Percentiles rank a stretch among this genome's conserved stretches.
Conservation (phyloP, 2,888 invertebrate genomes). For the Scelioninae gen. 1 region DNA sequence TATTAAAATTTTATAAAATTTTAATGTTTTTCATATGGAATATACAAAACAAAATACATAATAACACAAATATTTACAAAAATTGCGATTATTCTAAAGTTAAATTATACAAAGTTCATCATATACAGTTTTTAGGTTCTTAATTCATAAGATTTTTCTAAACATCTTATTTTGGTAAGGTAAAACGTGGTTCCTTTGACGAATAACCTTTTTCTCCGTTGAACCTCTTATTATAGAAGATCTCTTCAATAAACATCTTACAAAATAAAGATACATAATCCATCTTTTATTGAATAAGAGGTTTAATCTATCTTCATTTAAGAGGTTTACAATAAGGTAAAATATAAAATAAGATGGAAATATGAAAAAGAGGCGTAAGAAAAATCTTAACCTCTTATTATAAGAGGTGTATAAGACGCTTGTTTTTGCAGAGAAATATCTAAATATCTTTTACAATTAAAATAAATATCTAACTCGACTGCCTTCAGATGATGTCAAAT, state of each 20-base stretch:
- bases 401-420: constrained; percentile 15
- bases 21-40: no score
- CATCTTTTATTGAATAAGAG: constrained; percentile 4
- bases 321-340: constrained; percentile 8
- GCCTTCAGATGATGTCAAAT: no score
- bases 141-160: constrained; percentile 2
- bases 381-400: constrained; percentile 16
- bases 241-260: constrained; percentile 12
- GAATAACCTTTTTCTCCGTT: constrained; percentile 1
- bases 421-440: constrained; percentile 12
- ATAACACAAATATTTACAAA: no score
- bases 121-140: no score
- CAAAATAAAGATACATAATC: constrained; percentile 13
- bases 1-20: no score
- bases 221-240: constrained; percentile 12
- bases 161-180: constrained; percentile 16
- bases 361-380: constrained; percentile 11
- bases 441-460: no score
- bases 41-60: no score
- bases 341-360: constrained; percentile 11
- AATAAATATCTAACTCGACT: no score
- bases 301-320: constrained; percentile 13
- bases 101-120: no score
- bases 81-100: no score
- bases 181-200: background rate